These are phyloP conservation scores for Semicossyphus pulcher DNA, from an alignment of 2,113 vertebrate genomes.

Conservation along the genomic window DNA sequence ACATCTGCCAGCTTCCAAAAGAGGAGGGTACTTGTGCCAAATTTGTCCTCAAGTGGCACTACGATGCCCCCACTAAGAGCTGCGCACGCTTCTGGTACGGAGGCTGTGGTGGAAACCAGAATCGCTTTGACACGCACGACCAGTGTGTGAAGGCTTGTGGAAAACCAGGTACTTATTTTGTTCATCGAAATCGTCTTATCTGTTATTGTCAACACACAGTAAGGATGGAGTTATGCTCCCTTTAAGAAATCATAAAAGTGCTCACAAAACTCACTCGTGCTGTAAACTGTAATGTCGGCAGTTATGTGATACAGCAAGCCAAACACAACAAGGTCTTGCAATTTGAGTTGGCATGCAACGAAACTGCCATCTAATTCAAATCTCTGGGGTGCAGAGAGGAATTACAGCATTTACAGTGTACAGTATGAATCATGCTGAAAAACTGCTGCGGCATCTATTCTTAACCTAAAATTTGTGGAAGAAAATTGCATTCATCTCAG, in stretches of 20 bases:
- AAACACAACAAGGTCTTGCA: background rate
- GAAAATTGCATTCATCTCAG: background rate
- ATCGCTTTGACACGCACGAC: conserved; percentile 89
- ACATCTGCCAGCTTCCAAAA: conserved; percentile 88
- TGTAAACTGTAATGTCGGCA: background rate
- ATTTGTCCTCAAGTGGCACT: conserved; percentile 91
- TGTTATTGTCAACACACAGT: background rate
- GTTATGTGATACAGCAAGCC: background rate
- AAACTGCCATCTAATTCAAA: background rate
- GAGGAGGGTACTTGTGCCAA: conserved; percentile 88
- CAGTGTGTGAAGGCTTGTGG: conserved; percentile 90
- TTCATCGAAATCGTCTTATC: background rate
- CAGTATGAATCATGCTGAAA: background rate
- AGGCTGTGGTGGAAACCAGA: conserved; percentile 92
- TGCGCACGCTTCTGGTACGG: conserved; percentile 96
- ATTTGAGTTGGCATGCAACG: background rate
- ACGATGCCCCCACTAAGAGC: conserved; percentile 80
- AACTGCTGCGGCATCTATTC: background rate
- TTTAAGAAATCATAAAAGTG: background rate
- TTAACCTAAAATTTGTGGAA: background rate
- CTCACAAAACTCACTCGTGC: too few species aligned
- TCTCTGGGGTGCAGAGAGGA: background rate
- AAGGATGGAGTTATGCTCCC: background rate
- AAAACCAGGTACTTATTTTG: conserved; percentile 79
- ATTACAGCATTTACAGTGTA: background rate